Evolutionary conservation across 2,888 invertebrate species (phyloP), one percentile per base, ranked within the genome.

Genomic region (Thymelicus sylvestris): DNA sequence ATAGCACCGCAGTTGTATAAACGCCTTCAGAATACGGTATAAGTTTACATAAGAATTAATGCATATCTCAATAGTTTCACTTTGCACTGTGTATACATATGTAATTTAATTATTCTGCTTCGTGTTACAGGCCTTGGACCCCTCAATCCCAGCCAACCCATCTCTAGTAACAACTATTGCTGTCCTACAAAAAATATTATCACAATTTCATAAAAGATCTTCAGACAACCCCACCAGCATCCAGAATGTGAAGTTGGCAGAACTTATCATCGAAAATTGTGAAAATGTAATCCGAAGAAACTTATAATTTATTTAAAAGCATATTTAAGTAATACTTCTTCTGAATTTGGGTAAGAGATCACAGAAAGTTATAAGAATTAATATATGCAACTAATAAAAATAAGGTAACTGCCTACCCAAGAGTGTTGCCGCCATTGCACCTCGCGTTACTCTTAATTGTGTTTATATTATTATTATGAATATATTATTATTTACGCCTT

Each of bases 1-100:
- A 95, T 98, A 75, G 97, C 97, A 72, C 97, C 98, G 6, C 94
- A 96, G 39, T 91, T 98, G 0, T 95, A 96, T 60, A 95, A 95
- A 77, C 98, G 97, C 91, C 91, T 98, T 73, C 96, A 97, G 79
- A 93, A 92, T 72, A 91, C 96, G 85, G 96, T 96, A 87, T 19
- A 10, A 13, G 44, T 41, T 41, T 39, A 60, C 1, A 7, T 61
- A 41, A 15, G n/a, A 19, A 52, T 3, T 8, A 4, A 4, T 52
- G 0, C 7, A 52, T 8, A 50, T 15, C n/a, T 50, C n/a, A 5
- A n/a, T 50, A 8, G 7, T 41, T 12, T 59, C 0, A 38, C 8
- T 31, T 5, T 38, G n/a, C 31, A 39, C 10, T n/a, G 7, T 5
- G 3, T 31, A 31, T 3, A 2, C n/a, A 8, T 41, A n/a, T 12